These are phyloP conservation scores for Jacana jacana DNA, from an alignment of 2,113 vertebrate species.

Conservation along the genomic window DNA sequence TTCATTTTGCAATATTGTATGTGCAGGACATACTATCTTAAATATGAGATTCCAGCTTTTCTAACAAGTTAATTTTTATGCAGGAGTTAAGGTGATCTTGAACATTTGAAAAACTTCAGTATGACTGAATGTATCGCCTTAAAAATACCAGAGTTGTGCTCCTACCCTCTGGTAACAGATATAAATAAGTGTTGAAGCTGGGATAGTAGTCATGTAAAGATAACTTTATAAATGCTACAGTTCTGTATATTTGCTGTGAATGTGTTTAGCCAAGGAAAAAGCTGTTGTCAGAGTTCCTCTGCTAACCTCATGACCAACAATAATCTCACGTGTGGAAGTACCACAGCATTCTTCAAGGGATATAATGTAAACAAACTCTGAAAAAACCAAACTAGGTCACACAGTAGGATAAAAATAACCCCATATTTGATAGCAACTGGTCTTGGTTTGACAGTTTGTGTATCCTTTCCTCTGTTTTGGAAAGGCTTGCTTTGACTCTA, in stretches of 20 bases:
- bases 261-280: not conserved
- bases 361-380: not conserved
- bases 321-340: not conserved
- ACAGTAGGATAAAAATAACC: not conserved
- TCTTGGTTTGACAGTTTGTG: not conserved
- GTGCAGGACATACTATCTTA: not conserved
- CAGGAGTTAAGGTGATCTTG: not conserved
- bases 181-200: not conserved
- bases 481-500: not conserved
- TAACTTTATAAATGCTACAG: not conserved
- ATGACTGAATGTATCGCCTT: not conserved
- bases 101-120: not conserved
- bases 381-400: not conserved
- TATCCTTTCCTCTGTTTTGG: not conserved
- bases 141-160: not conserved
- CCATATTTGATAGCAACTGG: not conserved
- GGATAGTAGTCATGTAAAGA: not conserved
- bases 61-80: not conserved
- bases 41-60: not conserved
- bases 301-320: not conserved
- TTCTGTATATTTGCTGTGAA: not conserved
- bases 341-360: not conserved
- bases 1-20: not conserved
- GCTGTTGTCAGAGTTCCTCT: not conserved
- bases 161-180: not conserved